Evolutionary conservation across 2,888 invertebrate species (phyloP).

Genomic region (Ctena decussata): DNA sequence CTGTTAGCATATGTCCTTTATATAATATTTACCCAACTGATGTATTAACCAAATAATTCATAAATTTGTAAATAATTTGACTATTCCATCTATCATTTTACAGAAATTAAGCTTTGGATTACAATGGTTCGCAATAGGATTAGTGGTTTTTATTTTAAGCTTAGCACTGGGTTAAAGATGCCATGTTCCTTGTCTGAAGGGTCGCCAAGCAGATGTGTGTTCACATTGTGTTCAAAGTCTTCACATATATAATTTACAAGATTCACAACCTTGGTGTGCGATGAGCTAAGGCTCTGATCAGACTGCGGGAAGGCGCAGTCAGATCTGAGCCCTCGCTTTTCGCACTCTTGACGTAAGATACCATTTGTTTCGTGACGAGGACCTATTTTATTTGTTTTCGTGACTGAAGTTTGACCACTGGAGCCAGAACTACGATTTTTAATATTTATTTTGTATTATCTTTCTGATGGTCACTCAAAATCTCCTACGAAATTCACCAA

Average conservation of each 20-base stretch:
- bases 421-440: slow-evolving; percentile 51
- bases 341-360: too few species aligned
- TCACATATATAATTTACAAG: too few species aligned
- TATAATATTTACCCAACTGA: slow-evolving; percentile 42
- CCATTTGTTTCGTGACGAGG: too few species aligned
- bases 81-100: slow-evolving; percentile 51
- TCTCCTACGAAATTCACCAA: not conserved
- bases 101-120: slow-evolving; percentile 3
- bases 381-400: slow-evolving; percentile 22
- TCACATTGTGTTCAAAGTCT: too few species aligned
- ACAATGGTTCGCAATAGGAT: slow-evolving; percentile 8
- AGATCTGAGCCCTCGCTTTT: too few species aligned
- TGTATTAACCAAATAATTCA: slow-evolving; percentile 23
- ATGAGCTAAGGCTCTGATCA: too few species aligned
- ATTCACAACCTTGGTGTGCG: too few species aligned
- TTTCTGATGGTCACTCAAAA: slow-evolving; percentile 51
- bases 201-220: too few species aligned
- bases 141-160: slow-evolving; percentile 8
- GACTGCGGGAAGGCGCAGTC: too few species aligned
- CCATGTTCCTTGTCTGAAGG: too few species aligned
- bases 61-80: slow-evolving; percentile 39
- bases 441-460: slow-evolving; percentile 54
- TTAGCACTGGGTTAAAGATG: too few species aligned
- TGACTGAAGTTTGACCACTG: slow-evolving; percentile 18
- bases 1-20: slow-evolving; percentile 32